phyloP scores from a whole-genome alignment of 2,113 vertebrate genomes.

The Bothrops jararaca region DNA sequence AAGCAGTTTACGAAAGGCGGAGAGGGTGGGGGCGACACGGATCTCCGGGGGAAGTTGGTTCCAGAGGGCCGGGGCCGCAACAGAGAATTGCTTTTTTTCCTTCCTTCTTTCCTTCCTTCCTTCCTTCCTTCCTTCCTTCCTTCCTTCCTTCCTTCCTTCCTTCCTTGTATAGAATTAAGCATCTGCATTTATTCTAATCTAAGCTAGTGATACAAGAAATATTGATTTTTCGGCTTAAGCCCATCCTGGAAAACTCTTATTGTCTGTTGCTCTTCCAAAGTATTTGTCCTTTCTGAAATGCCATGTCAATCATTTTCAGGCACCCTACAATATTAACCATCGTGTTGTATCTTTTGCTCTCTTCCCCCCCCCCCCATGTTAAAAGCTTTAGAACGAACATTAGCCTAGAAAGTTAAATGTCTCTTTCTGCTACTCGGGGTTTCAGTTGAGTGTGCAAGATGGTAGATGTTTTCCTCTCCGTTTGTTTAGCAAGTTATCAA shows the following conservation, averaged over 20 bases:
- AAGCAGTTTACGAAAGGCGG: too few relatives aligned
- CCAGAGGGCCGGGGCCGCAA: too few relatives aligned
- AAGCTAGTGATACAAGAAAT: not conserved
- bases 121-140: not conserved
- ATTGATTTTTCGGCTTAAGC: constrained; percentile 21
- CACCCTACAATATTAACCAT: constrained; percentile 9
- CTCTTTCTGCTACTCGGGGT: constrained; percentile 50
- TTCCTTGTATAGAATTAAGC: not conserved
- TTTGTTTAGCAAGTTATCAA: constrained; percentile 48
- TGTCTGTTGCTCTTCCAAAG: not conserved
- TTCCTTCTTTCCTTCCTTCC: too few relatives aligned
- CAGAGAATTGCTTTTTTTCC: too few relatives aligned
- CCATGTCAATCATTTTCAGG: constrained; percentile 40
- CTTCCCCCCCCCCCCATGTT: constrained; percentile 31
- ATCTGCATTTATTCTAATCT: not conserved
- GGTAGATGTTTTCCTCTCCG: constrained; percentile 51
- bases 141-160: not conserved
- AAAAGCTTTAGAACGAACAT: constrained; percentile 53
- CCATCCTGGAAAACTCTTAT: constrained; percentile 25
- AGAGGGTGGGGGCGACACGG: too few relatives aligned
- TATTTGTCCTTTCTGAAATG: constrained; percentile 36
- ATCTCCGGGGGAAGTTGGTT: too few relatives aligned
- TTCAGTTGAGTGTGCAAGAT: constrained; percentile 52
- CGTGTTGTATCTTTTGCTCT: constrained; percentile 31
- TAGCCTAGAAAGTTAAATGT: constrained; percentile 51